Evolutionary conservation across 2,888 invertebrate species (phyloP).

Genomic region (Drosophila pegasa): DNA sequence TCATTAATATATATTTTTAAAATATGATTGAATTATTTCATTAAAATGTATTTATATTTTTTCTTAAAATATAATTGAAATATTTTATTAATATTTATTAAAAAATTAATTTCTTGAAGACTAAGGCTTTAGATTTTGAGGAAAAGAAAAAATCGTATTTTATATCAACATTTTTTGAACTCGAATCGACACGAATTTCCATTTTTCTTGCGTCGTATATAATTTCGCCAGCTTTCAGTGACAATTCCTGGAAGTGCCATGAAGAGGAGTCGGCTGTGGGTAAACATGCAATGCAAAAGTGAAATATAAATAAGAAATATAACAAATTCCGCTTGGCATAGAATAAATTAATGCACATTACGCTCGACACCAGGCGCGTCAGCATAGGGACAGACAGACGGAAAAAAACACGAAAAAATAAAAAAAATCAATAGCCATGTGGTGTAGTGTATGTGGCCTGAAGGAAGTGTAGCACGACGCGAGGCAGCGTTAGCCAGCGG

Average conservation of each 20-base stretch:
- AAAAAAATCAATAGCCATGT: slow-evolving; percentile 82
- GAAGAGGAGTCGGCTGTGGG: slow-evolving; percentile 24
- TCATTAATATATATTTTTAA: too few relatives aligned
- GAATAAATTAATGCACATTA: slow-evolving; percentile 73
- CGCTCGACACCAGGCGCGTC: slow-evolving; percentile 62
- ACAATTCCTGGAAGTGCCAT: slow-evolving; percentile 52
- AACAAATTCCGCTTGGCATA: slow-evolving; percentile 54
- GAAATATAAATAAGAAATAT: slow-evolving; percentile 45
- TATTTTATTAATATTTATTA: too few relatives aligned
- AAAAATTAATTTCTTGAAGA: too few relatives aligned
- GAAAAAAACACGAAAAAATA: not conserved
- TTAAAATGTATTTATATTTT: too few relatives aligned
- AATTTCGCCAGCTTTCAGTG: slow-evolving; percentile 5
- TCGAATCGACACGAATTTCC: not conserved
- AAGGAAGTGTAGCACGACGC: slow-evolving; percentile 36
- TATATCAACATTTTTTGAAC: not conserved
- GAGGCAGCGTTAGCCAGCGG: slow-evolving; percentile 19
- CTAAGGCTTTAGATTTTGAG: not conserved
- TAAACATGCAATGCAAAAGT: slow-evolving; percentile 53
- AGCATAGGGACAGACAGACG: slow-evolving; percentile 32
- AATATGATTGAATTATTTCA: too few relatives aligned
- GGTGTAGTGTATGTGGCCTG: slow-evolving; percentile 61
- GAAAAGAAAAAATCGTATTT: not conserved
- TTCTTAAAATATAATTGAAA: too few relatives aligned
- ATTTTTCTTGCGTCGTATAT: slow-evolving; percentile 18